These are phyloP conservation scores for Agriotes lineatus DNA, from an alignment of 2,888 invertebrate species.

Conservation along the genomic window DNA sequence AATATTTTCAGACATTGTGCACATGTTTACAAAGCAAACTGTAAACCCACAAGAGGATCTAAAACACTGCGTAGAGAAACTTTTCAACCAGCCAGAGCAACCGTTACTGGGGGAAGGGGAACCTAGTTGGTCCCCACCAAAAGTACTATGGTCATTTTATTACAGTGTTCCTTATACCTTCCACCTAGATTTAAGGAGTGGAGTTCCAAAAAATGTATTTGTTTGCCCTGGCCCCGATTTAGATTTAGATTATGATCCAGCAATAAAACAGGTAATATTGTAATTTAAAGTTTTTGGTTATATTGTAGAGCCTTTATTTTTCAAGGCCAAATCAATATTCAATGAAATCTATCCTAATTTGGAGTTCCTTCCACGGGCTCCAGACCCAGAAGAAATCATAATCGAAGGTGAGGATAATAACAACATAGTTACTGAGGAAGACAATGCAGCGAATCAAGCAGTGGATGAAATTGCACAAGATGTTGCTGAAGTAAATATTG, in stretches of 20 bases:
- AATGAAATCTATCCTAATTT: slow-evolving; percentile 84
- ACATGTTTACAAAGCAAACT: slow-evolving; percentile 80
- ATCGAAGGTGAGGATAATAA: slow-evolving; percentile 70
- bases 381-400: slow-evolving; percentile 94
- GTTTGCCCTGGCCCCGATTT: slow-evolving; percentile 85
- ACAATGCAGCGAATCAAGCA: slow-evolving; percentile 44
- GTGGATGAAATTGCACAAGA: slow-evolving; percentile 5
- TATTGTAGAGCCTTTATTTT: slow-evolving; percentile 24
- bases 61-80: slow-evolving; percentile 75
- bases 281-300: background rate
- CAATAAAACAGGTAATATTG: slow-evolving; percentile 77
- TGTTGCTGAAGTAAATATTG: slow-evolving; percentile 2
- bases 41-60: slow-evolving; percentile 81
- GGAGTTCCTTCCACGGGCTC: slow-evolving; percentile 94
- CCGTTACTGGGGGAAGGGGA: too few relatives aligned
- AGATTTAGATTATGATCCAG: slow-evolving; percentile 87
- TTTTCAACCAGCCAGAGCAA: slow-evolving; percentile 67
- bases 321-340: slow-evolving; percentile 86
- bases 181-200: slow-evolving; percentile 64
- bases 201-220: slow-evolving; percentile 71
- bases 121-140: slow-evolving; percentile 64
- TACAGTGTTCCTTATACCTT: slow-evolving; percentile 77
- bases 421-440: slow-evolving; percentile 22
- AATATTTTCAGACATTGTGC: slow-evolving; percentile 77
- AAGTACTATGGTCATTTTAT: slow-evolving; percentile 85